Base-by-base conservation (phyloP, 2,113 vertebrate genomes). In the Podarcis raffonei region DNA sequence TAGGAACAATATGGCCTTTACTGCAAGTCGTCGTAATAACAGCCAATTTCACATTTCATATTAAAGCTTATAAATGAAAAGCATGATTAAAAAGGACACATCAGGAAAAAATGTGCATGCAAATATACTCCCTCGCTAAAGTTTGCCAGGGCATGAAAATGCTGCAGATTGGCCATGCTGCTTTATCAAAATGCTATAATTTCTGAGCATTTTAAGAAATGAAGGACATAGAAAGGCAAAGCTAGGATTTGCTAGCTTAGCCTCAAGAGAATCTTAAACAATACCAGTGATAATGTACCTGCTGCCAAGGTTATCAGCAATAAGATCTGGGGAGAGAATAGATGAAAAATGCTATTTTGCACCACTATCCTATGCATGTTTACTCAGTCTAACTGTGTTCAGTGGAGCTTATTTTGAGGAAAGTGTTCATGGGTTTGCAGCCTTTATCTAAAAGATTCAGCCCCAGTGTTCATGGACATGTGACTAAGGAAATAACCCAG, bases 41-140 rank as follows among this genome's bases (percentile, higher is more conserved):
- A 88, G 18, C 25, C 22, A 87, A 71, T 48, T 90, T 92, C 37
- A 83, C 9, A 42, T 81, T 8, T 90, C 78, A 59, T 86, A 59
- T 62, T 81, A 91, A 87, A 92, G 35, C 39, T 48, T 68, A n/a
- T 57, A 83, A 91, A 87, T 48, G 27, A 83, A 35, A 86, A 87
- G 62, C 20, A 57, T 20, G 39, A 84, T 75, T 71, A 68, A 35
- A 59, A 80, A n/a, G 83, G 83, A 48, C 37, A 82, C 77, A n/a
- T 16, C 37, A 74, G 85, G 23, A 37, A 18, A 27, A 42, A 6
- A 74, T 32, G 2, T 84, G 32, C 42, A 7, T 90, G 74, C 0
- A 89, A 5, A 25, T 77, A 48, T 66, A 77, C 83, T 20, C 8
- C 72, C 2, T 53, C 9, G 5, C 4, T 76, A 69, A 62, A 2